Conservation (phyloP, 2,888 invertebrate species). For the Himalopsyche tibetana region DNA sequence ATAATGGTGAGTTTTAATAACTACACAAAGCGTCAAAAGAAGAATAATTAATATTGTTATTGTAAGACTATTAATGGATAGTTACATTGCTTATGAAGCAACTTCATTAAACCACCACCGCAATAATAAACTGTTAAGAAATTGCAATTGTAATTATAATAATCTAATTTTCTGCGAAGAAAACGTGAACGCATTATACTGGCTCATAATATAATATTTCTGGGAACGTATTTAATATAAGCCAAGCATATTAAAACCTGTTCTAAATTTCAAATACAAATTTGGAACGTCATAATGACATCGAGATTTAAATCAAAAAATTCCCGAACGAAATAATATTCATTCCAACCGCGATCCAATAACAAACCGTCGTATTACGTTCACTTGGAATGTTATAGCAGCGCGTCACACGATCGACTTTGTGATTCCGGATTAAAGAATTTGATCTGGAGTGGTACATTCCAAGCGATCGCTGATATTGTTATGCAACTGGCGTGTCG, state of each 20-base stretch:
- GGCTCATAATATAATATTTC: conserved; percentile 13
- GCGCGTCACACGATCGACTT: conserved; percentile 20
- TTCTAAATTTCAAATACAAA: conserved; percentile 30
- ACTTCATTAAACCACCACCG: too few relatives aligned
- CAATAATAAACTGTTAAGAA: too few relatives aligned
- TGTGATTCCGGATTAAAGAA: conserved; percentile 31
- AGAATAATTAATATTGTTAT: too few relatives aligned
- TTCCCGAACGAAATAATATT: conserved; percentile 1
- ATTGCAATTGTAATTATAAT: too few relatives aligned
- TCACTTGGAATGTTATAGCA: conserved; percentile 26
- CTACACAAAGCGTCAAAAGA: too few relatives aligned
- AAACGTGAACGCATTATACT: conserved; percentile 17
- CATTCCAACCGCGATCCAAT: conserved; percentile 34
- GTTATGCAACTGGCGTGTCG: conserved; percentile 26
- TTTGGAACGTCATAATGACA: conserved; percentile 34
- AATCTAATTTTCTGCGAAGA: not conserved
- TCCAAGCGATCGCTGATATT: conserved; percentile 30
- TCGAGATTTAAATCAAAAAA: conserved; percentile 24
- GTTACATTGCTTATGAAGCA: too few relatives aligned
- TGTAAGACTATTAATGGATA: too few relatives aligned
- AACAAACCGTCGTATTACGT: conserved; percentile 19
- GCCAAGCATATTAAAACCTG: conserved; percentile 24
- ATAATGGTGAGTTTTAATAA: too few relatives aligned
- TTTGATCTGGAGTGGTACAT: conserved; percentile 26
- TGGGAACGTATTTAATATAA: conserved; percentile 34